Evolutionary conservation across 2,113 vertebrate genomes (phyloP).

Genomic region (Pygathrix nemaeus): DNA sequence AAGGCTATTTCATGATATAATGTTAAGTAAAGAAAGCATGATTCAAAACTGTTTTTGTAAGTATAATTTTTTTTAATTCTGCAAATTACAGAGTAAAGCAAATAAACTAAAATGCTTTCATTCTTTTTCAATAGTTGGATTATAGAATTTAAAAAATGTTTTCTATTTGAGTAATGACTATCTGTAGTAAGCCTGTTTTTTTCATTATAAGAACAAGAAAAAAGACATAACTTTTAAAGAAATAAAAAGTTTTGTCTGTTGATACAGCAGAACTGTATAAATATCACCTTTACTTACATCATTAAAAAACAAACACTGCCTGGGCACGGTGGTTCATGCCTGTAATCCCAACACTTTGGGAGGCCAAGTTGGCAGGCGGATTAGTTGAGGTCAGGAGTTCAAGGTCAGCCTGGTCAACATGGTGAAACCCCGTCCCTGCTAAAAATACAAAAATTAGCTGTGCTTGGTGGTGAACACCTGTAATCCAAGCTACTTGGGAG

Average conservation of each 20-base stretch:
- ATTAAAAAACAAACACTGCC: not conserved
- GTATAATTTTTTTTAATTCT: not conserved
- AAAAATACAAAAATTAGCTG: no score
- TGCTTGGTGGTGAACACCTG: no score
- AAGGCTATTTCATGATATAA: not conserved
- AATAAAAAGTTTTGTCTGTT: not conserved
- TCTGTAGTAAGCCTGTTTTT: not conserved
- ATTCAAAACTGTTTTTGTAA: slow-evolving; percentile 41
- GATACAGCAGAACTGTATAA: not conserved
- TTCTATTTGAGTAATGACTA: not conserved
- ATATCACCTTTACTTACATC: not conserved
- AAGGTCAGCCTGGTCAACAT: no score
- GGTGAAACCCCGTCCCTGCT: no score
- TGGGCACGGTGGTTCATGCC: no score
- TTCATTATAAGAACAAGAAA: not conserved
- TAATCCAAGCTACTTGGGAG: no score
- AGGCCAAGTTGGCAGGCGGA: no score
- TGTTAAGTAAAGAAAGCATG: slow-evolving; percentile 19
- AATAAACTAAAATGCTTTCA: not conserved
- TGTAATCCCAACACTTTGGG: no score
- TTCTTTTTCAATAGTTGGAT: not conserved
- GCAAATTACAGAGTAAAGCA: not conserved
- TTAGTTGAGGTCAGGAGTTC: no score
- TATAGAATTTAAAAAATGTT: not conserved
- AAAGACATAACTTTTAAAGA: not conserved